phyloP scores from a whole-genome alignment of 2,888 invertebrate species.

The Phrixothrix hirtus region DNA sequence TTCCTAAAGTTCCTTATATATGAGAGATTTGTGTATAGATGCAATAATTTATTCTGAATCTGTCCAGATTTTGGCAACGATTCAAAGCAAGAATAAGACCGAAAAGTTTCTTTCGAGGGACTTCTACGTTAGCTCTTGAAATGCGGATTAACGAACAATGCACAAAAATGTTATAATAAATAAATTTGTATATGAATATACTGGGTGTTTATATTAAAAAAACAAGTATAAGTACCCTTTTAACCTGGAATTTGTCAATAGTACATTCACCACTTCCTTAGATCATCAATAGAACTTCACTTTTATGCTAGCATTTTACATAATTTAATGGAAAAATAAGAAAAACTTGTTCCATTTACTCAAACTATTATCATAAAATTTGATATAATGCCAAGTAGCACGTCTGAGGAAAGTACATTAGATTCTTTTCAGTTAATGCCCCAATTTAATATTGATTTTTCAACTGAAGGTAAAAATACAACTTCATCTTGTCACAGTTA shows the following conservation, averaged over 20 bases:
- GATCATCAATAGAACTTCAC: background rate
- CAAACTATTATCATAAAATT: background rate
- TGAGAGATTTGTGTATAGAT: slow-evolving; percentile 36
- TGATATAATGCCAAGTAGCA: background rate
- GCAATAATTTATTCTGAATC: slow-evolving; percentile 34
- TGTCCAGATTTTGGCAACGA: slow-evolving; percentile 33
- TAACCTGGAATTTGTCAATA: background rate
- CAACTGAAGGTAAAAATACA: too few species aligned
- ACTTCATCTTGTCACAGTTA: too few species aligned
- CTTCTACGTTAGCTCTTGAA: slow-evolving; percentile 22
- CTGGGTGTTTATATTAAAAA: too few species aligned
- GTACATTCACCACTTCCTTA: background rate
- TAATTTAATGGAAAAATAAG: background rate
- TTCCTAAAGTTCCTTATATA: slow-evolving; percentile 32
- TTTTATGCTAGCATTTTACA: background rate
- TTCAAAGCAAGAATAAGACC: slow-evolving; percentile 32
- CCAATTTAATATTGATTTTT: too few species aligned
- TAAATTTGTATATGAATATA: slow-evolving; percentile 6
- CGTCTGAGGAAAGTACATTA: background rate
- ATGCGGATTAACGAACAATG: slow-evolving; percentile 11
- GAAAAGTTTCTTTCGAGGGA: slow-evolving; percentile 25
- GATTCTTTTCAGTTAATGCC: too few species aligned
- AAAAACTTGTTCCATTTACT: background rate
- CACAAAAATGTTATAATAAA: slow-evolving; percentile 8
- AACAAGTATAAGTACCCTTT: too few species aligned